Evolutionary conservation across 2,113 vertebrate species (phyloP).

Genomic region (Struthidea cinerea): DNA sequence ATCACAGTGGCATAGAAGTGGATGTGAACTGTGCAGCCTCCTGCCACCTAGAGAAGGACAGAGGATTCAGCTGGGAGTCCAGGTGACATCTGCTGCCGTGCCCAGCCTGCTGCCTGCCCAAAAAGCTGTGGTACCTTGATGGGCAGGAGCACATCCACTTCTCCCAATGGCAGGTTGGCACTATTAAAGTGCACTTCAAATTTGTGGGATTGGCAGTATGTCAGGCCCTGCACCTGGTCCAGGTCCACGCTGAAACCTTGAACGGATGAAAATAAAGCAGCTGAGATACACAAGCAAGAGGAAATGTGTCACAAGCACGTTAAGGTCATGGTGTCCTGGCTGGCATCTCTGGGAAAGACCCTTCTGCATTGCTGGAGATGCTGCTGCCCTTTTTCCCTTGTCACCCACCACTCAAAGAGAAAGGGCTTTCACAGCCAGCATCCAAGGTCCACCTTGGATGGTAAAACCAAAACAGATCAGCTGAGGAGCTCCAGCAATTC

Average conservation of each 20-base stretch:
- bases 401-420: not conserved
- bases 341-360: not conserved
- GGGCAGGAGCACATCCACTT: constrained; percentile 63
- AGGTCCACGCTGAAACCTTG: constrained; percentile 77
- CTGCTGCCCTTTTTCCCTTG: not conserved
- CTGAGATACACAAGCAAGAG: not conserved
- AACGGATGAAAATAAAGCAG: not conserved
- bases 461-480: not conserved
- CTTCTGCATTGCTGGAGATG: not conserved
- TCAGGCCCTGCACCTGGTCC: constrained; percentile 74
- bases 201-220: constrained; percentile 64
- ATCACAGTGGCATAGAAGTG: constrained; percentile 61
- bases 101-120: not conserved
- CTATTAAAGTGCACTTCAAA: constrained; percentile 78
- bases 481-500: not conserved
- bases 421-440: not conserved
- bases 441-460: not conserved
- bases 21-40: constrained; percentile 76
- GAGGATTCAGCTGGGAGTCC: not conserved
- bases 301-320: rapidly evolving
- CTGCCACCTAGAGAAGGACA: constrained; percentile 69
- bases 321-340: not conserved
- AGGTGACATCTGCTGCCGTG: not conserved
- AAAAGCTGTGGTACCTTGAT: constrained; percentile 71
- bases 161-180: constrained; percentile 51